Base-by-base conservation (phyloP, 2,888 invertebrate species). In the Cheilosia grossa region DNA sequence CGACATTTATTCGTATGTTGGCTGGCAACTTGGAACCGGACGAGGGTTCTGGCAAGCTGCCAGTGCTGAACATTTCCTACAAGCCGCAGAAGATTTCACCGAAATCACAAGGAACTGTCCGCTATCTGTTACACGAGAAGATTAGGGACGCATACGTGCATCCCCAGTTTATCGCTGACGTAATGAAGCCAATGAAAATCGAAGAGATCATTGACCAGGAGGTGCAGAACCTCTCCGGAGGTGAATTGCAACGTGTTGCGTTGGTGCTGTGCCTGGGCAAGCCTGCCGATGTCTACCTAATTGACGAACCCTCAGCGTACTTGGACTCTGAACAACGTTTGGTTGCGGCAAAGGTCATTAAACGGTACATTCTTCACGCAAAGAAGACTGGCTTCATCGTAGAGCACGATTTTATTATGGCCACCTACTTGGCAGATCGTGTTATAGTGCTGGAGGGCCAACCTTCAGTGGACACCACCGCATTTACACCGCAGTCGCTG, bases 401-500 rank as follows among this genome's bases (percentile, higher is more conserved):
- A 1, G 99, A 99, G 95, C 99, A 99, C 95, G 99, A 99, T 93
- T 99, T 99, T 92, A 99, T 99, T 88, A 99, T 99, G 99, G 99
- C 99, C 17, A 99, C 99, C 0, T 99, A 99, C 92, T 94, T 98
- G 86, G 98, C 99, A 0, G 99, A 99, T 92, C 95, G 99, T 53
- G 99, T 99, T 3, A 98, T 99, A 88, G 99, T 99, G 61, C 99
- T 99, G 91, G 99, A 99, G 90, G 99, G 99, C 59, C 93, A 93
- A 53, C 99, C 99, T 0, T 98, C 99, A 0, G 94, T 98, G 1
- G 92, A 95, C 80, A 98, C 99, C 1, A 94, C 94, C 0, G 99
- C 99, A 1, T 97, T 97, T 90, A 94, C 96, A 88, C 99, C 99
- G 0, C 97, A 97, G 92, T 97, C 97, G 2, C 93, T 99, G 75